Conservation (phyloP, 2,113 vertebrate genomes). For the Dipodomys spectabilis region DNA sequence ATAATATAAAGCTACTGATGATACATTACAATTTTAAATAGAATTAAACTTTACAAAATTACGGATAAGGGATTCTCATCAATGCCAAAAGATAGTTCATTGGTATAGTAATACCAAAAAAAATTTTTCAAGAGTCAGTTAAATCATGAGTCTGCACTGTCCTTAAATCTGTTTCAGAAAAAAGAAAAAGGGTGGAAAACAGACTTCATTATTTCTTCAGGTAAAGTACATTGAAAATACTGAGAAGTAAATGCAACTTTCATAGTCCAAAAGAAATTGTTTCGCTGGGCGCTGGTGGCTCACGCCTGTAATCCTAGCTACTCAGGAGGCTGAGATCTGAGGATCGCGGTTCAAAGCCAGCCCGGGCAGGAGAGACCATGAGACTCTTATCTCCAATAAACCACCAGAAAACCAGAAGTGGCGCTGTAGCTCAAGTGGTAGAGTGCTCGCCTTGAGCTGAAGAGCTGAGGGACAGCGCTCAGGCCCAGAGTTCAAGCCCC, state of each 20-base stretch:
- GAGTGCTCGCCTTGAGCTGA: too few relatives aligned
- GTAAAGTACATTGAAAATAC: slow-evolving; percentile 13
- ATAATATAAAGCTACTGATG: too few relatives aligned
- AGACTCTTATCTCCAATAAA: too few relatives aligned
- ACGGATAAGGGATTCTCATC: slow-evolving; percentile 26
- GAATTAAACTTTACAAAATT: slow-evolving; percentile 13
- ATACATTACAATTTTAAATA: slow-evolving; percentile 31
- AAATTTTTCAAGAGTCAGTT: slow-evolving; percentile 31
- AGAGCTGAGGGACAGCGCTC: too few relatives aligned
- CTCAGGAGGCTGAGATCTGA: too few relatives aligned
- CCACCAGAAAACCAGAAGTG: too few relatives aligned
- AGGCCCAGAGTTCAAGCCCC: too few relatives aligned
- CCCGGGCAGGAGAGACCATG: too few relatives aligned
- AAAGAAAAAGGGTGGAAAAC: slow-evolving; percentile 28
- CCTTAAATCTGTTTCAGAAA: slow-evolving; percentile 40
- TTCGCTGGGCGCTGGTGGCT: too few relatives aligned
- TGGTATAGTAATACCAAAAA: not conserved
- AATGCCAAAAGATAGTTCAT: slow-evolving; percentile 30
- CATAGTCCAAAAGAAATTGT: not conserved
- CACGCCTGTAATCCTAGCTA: too few relatives aligned
- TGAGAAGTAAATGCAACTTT: not conserved
- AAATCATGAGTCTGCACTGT: not conserved
- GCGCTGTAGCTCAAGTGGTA: too few relatives aligned
- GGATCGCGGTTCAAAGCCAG: too few relatives aligned
- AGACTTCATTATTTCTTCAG: not conserved